These are phyloP conservation scores for Xiphophorus hellerii DNA, from an alignment of 2,113 vertebrate species.

Conservation along the genomic window DNA sequence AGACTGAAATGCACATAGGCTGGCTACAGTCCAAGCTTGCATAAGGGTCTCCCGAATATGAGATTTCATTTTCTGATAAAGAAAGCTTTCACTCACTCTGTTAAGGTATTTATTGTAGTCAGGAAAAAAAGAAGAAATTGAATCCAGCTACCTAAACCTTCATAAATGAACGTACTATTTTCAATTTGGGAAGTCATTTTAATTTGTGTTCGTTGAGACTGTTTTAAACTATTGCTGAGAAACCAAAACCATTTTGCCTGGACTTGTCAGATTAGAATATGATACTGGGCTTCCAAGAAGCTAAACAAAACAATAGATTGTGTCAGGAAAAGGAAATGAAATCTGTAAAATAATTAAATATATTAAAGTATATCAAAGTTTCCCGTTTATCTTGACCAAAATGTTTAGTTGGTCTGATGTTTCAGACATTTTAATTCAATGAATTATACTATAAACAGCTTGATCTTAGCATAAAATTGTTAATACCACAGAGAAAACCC, in stretches of 20 bases:
- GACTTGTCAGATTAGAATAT: not conserved
- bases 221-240: not conserved
- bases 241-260: constrained; percentile 10
- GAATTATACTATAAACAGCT: not conserved
- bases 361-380: not conserved
- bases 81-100: constrained; percentile 50
- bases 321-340: not conserved
- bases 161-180: constrained; percentile 25
- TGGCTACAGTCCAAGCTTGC: constrained; percentile 35
- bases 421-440: constrained; percentile 2
- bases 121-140: constrained; percentile 49
- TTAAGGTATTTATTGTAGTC: constrained; percentile 62
- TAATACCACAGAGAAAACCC: constrained; percentile 7
- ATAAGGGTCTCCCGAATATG: constrained; percentile 53
- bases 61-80: constrained; percentile 77
- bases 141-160: constrained; percentile 18
- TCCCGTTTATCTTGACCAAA: not conserved
- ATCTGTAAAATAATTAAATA: not conserved
- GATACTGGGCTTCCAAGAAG: not conserved
- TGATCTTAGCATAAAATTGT: not conserved
- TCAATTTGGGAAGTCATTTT: constrained; percentile 22
- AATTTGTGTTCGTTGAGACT: constrained; percentile 5
- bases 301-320: not conserved
- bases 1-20: constrained; percentile 36
- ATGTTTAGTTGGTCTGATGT: not conserved